phyloP scores from a whole-genome alignment of 1,140 invertebrate species.

The Procambarus virginalis region DNA sequence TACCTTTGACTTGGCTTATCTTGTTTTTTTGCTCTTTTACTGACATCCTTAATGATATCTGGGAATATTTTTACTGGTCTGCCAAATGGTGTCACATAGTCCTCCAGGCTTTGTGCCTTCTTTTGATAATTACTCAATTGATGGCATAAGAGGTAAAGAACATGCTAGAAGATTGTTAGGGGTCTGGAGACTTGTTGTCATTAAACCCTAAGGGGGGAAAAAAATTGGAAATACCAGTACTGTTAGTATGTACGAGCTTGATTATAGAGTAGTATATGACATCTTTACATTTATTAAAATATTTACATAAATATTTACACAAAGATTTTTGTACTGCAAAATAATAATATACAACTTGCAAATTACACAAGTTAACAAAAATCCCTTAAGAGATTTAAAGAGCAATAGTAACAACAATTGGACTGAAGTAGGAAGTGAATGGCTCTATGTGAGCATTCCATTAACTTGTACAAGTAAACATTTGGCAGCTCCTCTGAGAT shows the following conservation, averaged over 20 bases:
- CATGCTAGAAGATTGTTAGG: too few relatives aligned
- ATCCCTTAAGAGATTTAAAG: constrained; percentile 5
- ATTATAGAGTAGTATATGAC: background rate
- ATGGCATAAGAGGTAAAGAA: too few relatives aligned
- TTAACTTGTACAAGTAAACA: background rate
- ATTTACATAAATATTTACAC: constrained; percentile 43
- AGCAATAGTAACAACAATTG: background rate
- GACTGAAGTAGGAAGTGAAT: background rate
- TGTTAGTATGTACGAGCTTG: background rate
- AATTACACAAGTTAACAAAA: background rate
- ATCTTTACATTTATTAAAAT: constrained; percentile 43
- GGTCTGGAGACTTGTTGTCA: too few relatives aligned
- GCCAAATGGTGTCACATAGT: too few relatives aligned
- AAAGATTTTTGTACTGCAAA: constrained; percentile 38
- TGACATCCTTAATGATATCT: too few relatives aligned
- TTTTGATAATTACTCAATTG: too few relatives aligned
- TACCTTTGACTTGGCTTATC: too few relatives aligned
- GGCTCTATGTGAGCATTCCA: background rate
- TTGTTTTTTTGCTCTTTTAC: too few relatives aligned
- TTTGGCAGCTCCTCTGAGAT: background rate
- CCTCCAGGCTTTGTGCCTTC: too few relatives aligned
- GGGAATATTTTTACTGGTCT: too few relatives aligned
- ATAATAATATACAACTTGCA: constrained; percentile 32
- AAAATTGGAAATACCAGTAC: too few relatives aligned
- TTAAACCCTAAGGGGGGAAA: too few relatives aligned